Conservation (phyloP, 2,888 invertebrate genomes). For the Neocrepidodera transversa region DNA sequence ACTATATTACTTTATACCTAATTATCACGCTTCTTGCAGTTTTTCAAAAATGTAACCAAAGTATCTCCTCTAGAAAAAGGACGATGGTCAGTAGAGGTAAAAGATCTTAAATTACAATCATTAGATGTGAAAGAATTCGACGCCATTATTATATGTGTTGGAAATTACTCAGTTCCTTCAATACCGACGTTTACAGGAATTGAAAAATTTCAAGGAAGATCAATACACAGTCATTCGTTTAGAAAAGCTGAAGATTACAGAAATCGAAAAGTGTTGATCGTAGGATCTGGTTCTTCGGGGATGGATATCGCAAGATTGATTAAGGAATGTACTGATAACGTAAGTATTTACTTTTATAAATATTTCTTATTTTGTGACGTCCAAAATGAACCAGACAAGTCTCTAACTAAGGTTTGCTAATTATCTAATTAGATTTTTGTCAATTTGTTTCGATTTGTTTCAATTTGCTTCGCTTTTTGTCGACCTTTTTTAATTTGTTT, state of each 20-base stretch:
- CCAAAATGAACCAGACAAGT: no score
- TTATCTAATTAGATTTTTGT: no score
- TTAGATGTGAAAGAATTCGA: slow-evolving; percentile 69
- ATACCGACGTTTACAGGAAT: slow-evolving; percentile 72
- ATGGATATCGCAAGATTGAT: slow-evolving; percentile 75
- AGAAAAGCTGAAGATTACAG: slow-evolving; percentile 72
- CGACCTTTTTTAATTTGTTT: no score
- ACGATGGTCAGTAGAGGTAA: slow-evolving; percentile 69
- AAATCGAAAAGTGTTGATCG: slow-evolving; percentile 73
- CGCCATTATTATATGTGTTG: slow-evolving; percentile 81
- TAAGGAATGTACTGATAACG: slow-evolving; percentile 66
- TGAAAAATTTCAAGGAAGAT: slow-evolving; percentile 66
- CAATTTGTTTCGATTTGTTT: no score
- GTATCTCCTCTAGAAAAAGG: slow-evolving; percentile 58
- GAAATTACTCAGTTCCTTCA: slow-evolving; percentile 80
- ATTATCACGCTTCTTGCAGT: no score
- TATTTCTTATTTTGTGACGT: no score
- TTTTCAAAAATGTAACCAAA: slow-evolving; percentile 47
- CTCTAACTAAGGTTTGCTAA: no score
- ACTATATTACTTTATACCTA: no score
- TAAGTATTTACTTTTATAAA: no score
- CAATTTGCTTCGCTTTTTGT: no score
- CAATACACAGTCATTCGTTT: slow-evolving; percentile 83
- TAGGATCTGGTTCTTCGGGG: slow-evolving; percentile 89
- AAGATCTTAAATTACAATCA: slow-evolving; percentile 63